Evolutionary conservation across 37 sponge, comb jelly and placozoan genomes (phyloP).

Genomic region (Ephydatia muelleri): DNA sequence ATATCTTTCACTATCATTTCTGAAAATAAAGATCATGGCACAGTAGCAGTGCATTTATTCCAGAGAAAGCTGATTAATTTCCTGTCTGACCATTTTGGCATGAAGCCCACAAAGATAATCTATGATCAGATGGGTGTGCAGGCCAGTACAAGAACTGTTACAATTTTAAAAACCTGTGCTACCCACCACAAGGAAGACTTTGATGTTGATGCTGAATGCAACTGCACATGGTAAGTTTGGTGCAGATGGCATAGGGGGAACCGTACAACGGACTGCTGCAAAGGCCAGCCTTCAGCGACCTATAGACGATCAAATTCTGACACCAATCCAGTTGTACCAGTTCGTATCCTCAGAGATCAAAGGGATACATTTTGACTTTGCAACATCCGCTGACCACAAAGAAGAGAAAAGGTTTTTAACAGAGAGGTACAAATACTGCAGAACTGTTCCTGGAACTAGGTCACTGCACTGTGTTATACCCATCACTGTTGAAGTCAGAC

Average conservation of each 20-base stretch:
- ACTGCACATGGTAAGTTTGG: constrained; percentile 58
- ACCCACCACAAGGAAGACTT: constrained; percentile 60
- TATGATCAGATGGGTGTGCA: constrained; percentile 68
- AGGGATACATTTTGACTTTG: constrained; percentile 21
- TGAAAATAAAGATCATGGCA: constrained; percentile 41
- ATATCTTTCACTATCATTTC: constrained; percentile 44
- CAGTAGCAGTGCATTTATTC: constrained; percentile 46
- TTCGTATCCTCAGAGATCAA: constrained; percentile 25
- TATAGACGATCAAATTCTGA: constrained; percentile 54
- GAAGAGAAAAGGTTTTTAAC: constrained; percentile 1
- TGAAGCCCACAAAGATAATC: constrained; percentile 21
- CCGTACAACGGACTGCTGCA: constrained; percentile 56
- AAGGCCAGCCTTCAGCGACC: constrained; percentile 43
- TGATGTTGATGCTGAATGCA: constrained; percentile 46
- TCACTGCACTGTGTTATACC: constrained; percentile 43
- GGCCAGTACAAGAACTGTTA: constrained; percentile 54
- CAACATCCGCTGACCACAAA: constrained; percentile 14
- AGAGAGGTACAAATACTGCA: constrained; percentile 23
- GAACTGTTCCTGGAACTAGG: constrained; percentile 61
- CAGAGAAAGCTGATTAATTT: constrained; percentile 35
- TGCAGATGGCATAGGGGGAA: constrained; percentile 63
- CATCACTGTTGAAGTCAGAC: not conserved
- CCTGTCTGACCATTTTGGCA: constrained; percentile 16
- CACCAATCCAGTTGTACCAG: constrained; percentile 43
- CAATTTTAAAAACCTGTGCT: constrained; percentile 48